Evolutionary conservation across 2,113 vertebrate species (phyloP), one percentile per base, ranked within the genome.

Genomic region (Sula dactylatra): DNA sequence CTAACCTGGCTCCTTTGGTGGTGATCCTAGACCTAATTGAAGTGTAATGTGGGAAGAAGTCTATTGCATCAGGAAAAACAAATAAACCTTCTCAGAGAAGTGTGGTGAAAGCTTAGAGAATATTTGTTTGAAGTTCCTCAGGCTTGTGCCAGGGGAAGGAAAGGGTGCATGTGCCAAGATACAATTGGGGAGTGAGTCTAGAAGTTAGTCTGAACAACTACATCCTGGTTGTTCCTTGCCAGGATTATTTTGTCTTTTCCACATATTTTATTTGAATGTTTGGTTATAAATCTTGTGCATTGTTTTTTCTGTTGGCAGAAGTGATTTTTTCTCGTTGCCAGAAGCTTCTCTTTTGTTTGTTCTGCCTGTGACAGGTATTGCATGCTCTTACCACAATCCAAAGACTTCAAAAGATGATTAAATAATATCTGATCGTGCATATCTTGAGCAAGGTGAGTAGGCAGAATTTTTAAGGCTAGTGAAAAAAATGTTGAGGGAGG

Each of bases 141-240:
- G 18, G 17, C 26, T 59, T 62, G 13, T 52, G 19, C 15, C 29
- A 32, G 64, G 16, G 29, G 2, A 73, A 26, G 21, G 16, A 85
- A 42, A 55, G 11, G 4, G 4, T 67, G 7, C 5, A 6, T 16
- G 9, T 32, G 21, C 34, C 50, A 66, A 49, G 16, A 52, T 47
- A 17, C 4, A 47, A 3, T 0, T 16, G 4, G 8, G 25, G 5
- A 82, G 2, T 27, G 10, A 31, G 0, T 42, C 25, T 40, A 50
- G 44, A 27, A 74, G 16, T 45, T 47, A 67, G 45, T 71, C 18
- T 36, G 76, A 66, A 29, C 6, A 49, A 11, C 34, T 61, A 45
- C 6, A 10, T 58, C 44, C 24, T 81, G 16, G 4, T 47, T 38
- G 22, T 42, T 78, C 2, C 32, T 59, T 65, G 5, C 36, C 31